phyloP scores from a whole-genome alignment of 2,888 invertebrate species.

The Ennomos quercinarius region DNA sequence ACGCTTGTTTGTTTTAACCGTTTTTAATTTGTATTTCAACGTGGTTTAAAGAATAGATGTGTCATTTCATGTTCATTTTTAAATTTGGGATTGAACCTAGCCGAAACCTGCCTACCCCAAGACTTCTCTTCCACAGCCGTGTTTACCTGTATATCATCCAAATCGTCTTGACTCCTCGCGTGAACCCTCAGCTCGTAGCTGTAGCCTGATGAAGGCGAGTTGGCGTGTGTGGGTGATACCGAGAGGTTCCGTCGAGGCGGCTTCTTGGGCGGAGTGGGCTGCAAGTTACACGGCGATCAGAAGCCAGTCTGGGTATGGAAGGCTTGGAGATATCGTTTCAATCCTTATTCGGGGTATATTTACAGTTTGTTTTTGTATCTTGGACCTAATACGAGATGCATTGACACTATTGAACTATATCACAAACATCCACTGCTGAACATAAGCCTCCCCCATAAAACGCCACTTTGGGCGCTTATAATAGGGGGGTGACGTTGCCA shows the following conservation, averaged over 20 bases:
- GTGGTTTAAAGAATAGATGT: no score
- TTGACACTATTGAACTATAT: no score
- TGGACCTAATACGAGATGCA: no score
- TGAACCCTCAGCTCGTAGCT: slow-evolving; percentile 87
- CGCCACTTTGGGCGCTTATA: no score
- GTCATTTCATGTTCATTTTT: no score
- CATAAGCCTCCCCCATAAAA: no score
- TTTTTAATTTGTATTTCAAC: no score
- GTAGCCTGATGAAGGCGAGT: slow-evolving; percentile 81
- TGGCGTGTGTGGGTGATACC: slow-evolving; percentile 93
- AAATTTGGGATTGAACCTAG: slow-evolving; percentile 1
- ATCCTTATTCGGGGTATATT: slow-evolving; percentile 4
- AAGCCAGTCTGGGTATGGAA: slow-evolving; percentile 2
- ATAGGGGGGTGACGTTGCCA: no score
- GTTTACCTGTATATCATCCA: slow-evolving; percentile 87
- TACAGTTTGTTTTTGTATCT: no score
- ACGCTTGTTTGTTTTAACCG: no score
- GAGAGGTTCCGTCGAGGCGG: slow-evolving; percentile 94
- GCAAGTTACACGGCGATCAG: slow-evolving; percentile 50
- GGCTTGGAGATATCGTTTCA: neutral
- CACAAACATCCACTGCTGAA: no score
- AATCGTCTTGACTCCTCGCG: slow-evolving; percentile 89
- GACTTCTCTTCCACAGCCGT: neutral
- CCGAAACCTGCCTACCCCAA: slow-evolving; percentile 7
- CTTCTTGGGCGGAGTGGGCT: slow-evolving; percentile 95